Evolutionary conservation across 2,888 invertebrate genomes (phyloP).

Genomic region (Drosophila paramelanica): DNA sequence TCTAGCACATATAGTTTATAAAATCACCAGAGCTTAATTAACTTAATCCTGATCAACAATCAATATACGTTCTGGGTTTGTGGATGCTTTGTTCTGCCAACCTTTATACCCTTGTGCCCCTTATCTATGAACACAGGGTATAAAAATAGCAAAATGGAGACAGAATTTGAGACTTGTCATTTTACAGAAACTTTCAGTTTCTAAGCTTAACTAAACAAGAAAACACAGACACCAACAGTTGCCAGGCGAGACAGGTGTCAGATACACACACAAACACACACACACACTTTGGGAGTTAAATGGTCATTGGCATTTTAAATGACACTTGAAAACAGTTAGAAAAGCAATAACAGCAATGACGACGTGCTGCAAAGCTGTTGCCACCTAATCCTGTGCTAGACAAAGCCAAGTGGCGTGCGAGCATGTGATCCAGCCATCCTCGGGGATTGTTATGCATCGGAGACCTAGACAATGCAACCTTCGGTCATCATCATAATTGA

Average conservation of each 20-base stretch:
- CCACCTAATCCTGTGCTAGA: slow-evolving; percentile 27
- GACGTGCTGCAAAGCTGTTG: slow-evolving; percentile 43
- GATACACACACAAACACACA: slow-evolving; percentile 13
- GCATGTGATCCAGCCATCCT: not conserved
- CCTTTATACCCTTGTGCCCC: not conserved
- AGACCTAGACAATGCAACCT: slow-evolving; percentile 11
- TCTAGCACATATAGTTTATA: no score
- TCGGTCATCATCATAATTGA: slow-evolving; percentile 30
- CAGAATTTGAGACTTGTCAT: slow-evolving; percentile 18
- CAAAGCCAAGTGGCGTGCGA: slow-evolving; percentile 19
- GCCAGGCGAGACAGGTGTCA: slow-evolving; percentile 12
- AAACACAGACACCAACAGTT: slow-evolving; percentile 14
- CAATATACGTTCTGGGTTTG: not conserved
- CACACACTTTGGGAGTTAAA: slow-evolving; percentile 43
- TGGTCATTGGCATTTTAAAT: slow-evolving; percentile 70
- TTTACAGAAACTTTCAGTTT: slow-evolving; percentile 36
- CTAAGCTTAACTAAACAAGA: slow-evolving; percentile 30
- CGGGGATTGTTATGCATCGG: not conserved
- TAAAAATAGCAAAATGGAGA: slow-evolving; percentile 15
- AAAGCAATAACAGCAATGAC: slow-evolving; percentile 43
- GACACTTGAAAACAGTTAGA: slow-evolving; percentile 49
- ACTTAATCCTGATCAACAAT: no score
- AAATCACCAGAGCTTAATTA: no score
- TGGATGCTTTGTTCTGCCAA: no score
- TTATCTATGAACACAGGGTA: slow-evolving; percentile 5